Conservation (phyloP, 2,113 vertebrate species). For the Speoplatyrhinus poulsoni region DNA sequence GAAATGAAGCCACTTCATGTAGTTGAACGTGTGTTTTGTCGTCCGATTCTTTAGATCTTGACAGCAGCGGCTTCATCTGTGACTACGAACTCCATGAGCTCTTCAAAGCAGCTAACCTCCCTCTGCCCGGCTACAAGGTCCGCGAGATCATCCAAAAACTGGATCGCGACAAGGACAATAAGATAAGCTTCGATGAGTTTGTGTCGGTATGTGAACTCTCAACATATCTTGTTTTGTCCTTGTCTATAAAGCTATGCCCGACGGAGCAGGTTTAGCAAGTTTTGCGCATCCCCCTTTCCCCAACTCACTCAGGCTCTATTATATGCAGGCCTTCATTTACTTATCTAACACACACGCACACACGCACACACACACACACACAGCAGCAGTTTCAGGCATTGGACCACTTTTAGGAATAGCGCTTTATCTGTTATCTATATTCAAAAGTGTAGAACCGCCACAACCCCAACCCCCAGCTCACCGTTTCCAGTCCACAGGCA, state of each 20-base stretch:
- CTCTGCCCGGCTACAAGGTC: conserved; percentile 89
- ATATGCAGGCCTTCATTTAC: conserved; percentile 14
- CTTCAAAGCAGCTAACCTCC: conserved; percentile 88
- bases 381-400: conserved; percentile 9
- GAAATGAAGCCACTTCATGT: too few relatives aligned
- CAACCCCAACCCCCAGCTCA: not conserved
- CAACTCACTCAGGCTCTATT: not conserved
- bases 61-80: conserved; percentile 84
- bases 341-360: conserved; percentile 21
- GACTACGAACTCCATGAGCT: conserved; percentile 89
- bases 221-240: not conserved
- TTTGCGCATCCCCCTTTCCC: not conserved
- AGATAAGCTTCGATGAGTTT: conserved; percentile 93
- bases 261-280: not conserved
- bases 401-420: conserved; percentile 12
- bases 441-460: conserved; percentile 6
- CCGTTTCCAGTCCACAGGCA: not conserved
- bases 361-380: conserved; percentile 6
- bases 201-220: conserved; percentile 81
- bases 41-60: conserved; percentile 79
- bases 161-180: conserved; percentile 89
- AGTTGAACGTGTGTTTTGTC: not conserved
- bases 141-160: conserved; percentile 93
- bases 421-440: conserved; percentile 10
- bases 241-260: fast-evolving